Evolutionary conservation across 2,888 invertebrate genomes (phyloP).

Genomic region (Rhaphigaster nebulosa): DNA sequence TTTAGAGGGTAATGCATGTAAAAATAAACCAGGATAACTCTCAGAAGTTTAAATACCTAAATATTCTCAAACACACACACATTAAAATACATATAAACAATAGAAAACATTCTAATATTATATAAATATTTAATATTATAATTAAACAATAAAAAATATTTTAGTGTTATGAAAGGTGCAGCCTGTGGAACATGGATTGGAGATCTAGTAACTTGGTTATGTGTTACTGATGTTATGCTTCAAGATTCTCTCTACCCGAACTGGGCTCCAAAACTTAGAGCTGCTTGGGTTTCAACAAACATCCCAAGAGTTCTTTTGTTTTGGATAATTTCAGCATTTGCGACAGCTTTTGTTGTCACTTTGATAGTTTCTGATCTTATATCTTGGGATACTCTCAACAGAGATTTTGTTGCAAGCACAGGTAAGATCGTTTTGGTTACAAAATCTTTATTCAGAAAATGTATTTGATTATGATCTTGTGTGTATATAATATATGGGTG

Average conservation of each 20-base stretch:
- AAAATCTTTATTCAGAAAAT: neutral
- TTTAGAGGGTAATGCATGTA: too few species aligned
- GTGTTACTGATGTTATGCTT: constrained; percentile 73
- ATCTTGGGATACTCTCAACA: constrained; percentile 71
- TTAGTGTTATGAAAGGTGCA: constrained; percentile 71
- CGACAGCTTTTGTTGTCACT: constrained; percentile 69
- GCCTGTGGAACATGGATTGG: constrained; percentile 72
- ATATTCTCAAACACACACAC: neutral
- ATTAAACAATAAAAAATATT: constrained; percentile 27
- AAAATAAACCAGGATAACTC: neutral
- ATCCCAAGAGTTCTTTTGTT: constrained; percentile 70
- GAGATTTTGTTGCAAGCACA: constrained; percentile 70
- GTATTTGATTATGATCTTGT: neutral
- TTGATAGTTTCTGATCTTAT: constrained; percentile 71
- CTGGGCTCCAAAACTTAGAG: constrained; percentile 68
- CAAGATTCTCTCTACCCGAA: constrained; percentile 71
- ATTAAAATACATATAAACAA: neutral
- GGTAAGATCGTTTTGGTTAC: constrained; percentile 64
- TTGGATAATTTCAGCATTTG: constrained; percentile 69
- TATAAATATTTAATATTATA: neutral
- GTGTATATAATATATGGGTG: too few species aligned
- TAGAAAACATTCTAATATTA: neutral
- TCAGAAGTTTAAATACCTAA: neutral
- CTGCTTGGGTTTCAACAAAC: constrained; percentile 69
- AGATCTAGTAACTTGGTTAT: constrained; percentile 72